Evolutionary conservation across 2,797 vertebrate genomes (phyloP).

Genomic region (Enteromius treurensis): DNA sequence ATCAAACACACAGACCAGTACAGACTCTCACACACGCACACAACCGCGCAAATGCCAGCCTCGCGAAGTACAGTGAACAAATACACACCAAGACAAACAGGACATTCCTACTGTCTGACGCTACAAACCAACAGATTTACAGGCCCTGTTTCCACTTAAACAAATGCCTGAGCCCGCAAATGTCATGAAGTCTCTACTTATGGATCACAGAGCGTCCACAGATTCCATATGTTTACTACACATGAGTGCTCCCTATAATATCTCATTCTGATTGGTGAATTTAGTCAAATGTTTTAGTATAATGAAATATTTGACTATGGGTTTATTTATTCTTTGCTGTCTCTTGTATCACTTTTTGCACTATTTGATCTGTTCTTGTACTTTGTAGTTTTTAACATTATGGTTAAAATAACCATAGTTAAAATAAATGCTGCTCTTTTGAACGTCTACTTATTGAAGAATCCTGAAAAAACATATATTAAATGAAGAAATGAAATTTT

Average conservation of each 20-base stretch:
- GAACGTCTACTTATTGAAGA: not conserved
- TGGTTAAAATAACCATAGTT: not conserved
- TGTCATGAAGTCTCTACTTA: constrained; percentile 5
- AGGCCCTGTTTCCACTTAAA: constrained; percentile 46
- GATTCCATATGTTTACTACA: not conserved
- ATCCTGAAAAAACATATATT: not conserved
- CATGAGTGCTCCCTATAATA: not conserved
- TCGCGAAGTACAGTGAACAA: constrained; percentile 59
- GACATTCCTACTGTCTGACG: constrained; percentile 61
- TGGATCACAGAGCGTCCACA: not conserved
- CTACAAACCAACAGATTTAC: constrained; percentile 50
- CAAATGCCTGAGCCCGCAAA: constrained; percentile 15
- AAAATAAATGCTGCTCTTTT: not conserved
- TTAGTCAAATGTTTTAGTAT: not conserved
- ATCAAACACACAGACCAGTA: constrained; percentile 57
- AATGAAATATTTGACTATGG: not conserved
- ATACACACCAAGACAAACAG: constrained; percentile 60
- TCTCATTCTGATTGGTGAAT: not conserved
- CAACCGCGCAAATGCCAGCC: constrained; percentile 52
- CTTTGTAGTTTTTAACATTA: no score
- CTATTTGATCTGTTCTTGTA: not conserved
- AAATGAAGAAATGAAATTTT: not conserved
- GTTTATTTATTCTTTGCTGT: not conserved
- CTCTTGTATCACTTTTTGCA: not conserved
- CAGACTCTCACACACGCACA: constrained; percentile 57